Percentiles rank a stretch among this genome's conserved stretches.
phyloP scores from a whole-genome alignment of 2,113 vertebrate genomes.

The Elgaria multicarinata region DNA sequence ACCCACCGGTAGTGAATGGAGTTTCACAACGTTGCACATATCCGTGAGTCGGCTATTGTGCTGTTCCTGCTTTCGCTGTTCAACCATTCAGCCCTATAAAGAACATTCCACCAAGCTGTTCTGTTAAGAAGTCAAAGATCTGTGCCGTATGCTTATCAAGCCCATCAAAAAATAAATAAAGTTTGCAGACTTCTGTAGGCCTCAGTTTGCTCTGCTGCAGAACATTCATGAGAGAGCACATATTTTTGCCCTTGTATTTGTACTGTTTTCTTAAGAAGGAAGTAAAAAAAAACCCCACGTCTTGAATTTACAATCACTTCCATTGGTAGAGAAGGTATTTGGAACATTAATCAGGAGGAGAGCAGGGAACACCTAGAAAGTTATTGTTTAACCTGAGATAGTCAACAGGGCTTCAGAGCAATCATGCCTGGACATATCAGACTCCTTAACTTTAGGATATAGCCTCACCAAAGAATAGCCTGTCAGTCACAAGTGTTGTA shows the following conservation, averaged over 20 bases:
- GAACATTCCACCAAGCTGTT: not conserved
- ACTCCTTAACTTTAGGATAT: constrained; percentile 26
- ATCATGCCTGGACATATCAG: constrained; percentile 31
- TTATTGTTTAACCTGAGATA: constrained; percentile 68
- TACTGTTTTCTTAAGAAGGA: constrained; percentile 17
- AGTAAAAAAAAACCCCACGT: not conserved
- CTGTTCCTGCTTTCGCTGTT: not conserved
- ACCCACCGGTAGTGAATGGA: not conserved
- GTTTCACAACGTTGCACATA: not conserved
- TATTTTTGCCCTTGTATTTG: not conserved
- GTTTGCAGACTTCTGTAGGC: not conserved
- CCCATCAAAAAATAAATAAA: not conserved
- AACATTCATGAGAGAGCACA: not conserved
- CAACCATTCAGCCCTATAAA: not conserved
- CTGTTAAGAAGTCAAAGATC: constrained; percentile 9
- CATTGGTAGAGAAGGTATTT: constrained; percentile 45
- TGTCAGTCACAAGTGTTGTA: not conserved
- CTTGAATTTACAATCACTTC: constrained; percentile 40
- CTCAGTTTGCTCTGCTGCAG: not conserved
- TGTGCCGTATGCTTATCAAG: not conserved
- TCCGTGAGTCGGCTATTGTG: not conserved
- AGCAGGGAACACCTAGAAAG: constrained; percentile 62
- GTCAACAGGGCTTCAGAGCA: constrained; percentile 34
- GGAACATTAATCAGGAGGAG: constrained; percentile 48
- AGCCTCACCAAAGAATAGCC: constrained; percentile 5